Conservation (phyloP, 2,113 vertebrate genomes). For the Pogona vitticeps region DNA sequence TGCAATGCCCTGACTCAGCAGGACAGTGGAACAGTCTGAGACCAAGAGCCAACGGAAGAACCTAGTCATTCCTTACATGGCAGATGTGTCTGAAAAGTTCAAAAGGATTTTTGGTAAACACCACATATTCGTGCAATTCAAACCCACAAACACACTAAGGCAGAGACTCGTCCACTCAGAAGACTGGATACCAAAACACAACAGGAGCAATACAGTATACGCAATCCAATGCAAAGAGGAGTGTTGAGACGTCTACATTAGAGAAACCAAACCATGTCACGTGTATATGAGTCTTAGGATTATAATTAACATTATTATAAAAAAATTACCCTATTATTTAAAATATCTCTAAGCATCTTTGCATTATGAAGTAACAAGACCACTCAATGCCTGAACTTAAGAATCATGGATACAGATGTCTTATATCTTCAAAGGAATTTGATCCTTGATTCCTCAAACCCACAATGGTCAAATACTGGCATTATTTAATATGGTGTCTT, state of each 20-base stretch:
- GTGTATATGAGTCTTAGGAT: neutral
- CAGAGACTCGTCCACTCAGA: no score
- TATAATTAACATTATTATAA: neutral
- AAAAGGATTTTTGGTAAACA: no score
- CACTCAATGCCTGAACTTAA: neutral
- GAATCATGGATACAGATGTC: neutral
- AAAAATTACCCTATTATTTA: neutral
- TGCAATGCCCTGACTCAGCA: no score
- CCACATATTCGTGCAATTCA: no score
- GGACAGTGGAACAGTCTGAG: no score
- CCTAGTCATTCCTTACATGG: no score
- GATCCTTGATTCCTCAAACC: neutral
- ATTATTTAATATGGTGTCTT: neutral
- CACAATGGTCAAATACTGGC: accelerated
- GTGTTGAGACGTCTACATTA: neutral
- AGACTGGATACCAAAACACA: no score
- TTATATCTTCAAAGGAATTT: neutral
- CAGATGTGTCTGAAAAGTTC: no score
- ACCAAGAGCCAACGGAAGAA: no score
- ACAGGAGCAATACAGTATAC: no score
- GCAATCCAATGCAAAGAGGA: neutral
- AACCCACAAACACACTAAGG: no score
- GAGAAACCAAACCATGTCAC: neutral
- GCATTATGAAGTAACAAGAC: neutral
- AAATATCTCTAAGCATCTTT: neutral